A percentile compares a stretch with the other conserved stretches of the same genome.
Evolutionary conservation across 2,797 vertebrate genomes (phyloP).

Genomic region (Gymnoscopelus braueri): DNA sequence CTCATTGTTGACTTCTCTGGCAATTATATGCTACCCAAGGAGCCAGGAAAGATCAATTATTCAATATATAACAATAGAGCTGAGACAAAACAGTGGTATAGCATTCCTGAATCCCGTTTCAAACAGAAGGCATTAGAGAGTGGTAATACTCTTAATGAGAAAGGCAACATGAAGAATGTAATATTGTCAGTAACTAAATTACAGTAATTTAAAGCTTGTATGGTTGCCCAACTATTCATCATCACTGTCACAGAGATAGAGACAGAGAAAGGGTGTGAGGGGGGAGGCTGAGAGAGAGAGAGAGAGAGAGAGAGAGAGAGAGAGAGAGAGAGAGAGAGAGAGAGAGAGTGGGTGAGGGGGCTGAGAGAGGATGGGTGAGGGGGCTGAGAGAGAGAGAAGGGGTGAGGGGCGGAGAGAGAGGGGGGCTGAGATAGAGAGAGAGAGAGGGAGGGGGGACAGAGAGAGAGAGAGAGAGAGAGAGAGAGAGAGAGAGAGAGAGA

Average conservation of each 20-base stretch:
- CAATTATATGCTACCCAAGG: constrained; percentile 58
- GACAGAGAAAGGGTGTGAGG: neutral
- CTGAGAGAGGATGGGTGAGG: neutral
- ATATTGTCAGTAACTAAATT: constrained; percentile 73
- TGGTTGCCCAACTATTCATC: constrained; percentile 72
- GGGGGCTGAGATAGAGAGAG: neutral
- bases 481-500: constrained; percentile 40
- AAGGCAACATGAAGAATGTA: constrained; percentile 49
- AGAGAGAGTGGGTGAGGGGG: too few species aligned
- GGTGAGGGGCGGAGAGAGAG: constrained; percentile 44
- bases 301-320: constrained; percentile 29
- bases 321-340: too few species aligned
- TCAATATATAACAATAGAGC: constrained; percentile 68
- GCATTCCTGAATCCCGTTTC: constrained; percentile 45
- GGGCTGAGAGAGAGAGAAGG: constrained; percentile 24
- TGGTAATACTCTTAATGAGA: constrained; percentile 65
- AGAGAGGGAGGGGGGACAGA: neutral
- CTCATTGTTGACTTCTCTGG: constrained; percentile 56
- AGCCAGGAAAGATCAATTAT: constrained; percentile 70
- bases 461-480: constrained; percentile 52
- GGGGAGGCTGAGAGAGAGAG: neutral
- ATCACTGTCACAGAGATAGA: constrained; percentile 66
- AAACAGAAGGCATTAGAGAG: constrained; percentile 50
- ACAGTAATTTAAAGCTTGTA: constrained; percentile 74
- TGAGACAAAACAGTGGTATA: constrained; percentile 56